Conservation (phyloP, 2,113 vertebrate species). For the Alosa alosa region DNA sequence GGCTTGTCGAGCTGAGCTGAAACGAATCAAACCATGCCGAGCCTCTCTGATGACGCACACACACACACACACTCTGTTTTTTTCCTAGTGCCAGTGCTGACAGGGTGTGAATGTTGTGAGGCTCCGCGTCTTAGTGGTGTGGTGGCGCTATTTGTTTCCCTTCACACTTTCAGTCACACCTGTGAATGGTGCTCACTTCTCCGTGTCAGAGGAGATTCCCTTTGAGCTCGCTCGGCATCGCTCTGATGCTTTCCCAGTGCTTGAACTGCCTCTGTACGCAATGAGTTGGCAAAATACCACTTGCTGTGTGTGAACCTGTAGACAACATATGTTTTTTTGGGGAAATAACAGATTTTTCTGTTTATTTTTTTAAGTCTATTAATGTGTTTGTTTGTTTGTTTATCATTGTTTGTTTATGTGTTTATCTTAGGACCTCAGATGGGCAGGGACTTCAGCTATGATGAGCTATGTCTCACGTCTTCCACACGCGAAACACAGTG, state of each 20-base stretch:
- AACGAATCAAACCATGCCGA: too few species aligned
- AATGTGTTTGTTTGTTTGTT: background rate
- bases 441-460: background rate
- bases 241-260: background rate
- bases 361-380: too few species aligned
- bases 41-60: background rate
- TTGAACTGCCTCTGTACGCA: background rate
- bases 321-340: background rate
- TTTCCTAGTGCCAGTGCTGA: background rate
- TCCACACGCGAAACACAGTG: background rate
- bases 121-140: background rate
- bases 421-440: background rate
- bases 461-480: background rate
- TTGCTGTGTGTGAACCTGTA: background rate
- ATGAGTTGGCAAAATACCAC: background rate
- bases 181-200: background rate
- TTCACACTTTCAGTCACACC: background rate
- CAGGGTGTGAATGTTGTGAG: background rate
- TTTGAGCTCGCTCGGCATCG: background rate
- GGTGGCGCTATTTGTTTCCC: background rate
- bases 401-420: background rate
- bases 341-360: background rate
- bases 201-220: conserved; percentile 4
- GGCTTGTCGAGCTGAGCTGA: background rate
- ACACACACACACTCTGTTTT: background rate